Conservation (phyloP, 2,888 invertebrate species). For the Galerucella calmariensis region DNA sequence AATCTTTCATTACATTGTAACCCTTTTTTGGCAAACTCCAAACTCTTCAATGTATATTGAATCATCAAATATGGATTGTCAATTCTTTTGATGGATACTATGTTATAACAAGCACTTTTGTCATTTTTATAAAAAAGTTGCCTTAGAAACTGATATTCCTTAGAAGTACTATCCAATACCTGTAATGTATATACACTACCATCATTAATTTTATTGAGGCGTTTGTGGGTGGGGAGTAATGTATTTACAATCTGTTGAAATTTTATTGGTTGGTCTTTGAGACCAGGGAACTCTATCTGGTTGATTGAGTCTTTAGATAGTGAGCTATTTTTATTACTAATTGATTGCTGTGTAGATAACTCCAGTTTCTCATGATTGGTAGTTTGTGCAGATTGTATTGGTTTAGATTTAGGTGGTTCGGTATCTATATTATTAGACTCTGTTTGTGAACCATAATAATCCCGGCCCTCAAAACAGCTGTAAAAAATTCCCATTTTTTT, state of each 20-base stretch:
- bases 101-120: slow-evolving; percentile 10
- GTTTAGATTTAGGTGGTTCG: not conserved
- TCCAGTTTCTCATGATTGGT: not conserved
- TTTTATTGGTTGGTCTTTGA: too few relatives aligned
- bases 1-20: slow-evolving; percentile 8
- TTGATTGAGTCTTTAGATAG: too few relatives aligned
- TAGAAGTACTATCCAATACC: slow-evolving; percentile 5
- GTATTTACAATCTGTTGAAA: not conserved
- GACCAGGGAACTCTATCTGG: too few relatives aligned
- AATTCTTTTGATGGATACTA: slow-evolving; percentile 14
- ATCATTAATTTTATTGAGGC: not conserved
- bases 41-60: slow-evolving; percentile 25
- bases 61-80: slow-evolving; percentile 22
- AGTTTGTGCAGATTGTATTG: not conserved
- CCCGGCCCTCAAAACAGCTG: not conserved
- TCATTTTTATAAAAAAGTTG: slow-evolving; percentile 2
- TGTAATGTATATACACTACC: not conserved
- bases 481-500: not conserved
- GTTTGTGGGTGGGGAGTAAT: not conserved
- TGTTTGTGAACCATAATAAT: not conserved
- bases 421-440: not conserved
- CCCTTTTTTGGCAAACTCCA: slow-evolving; percentile 5
- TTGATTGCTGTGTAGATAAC: not conserved
- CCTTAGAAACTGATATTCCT: not conserved
- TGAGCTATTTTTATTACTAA: too few relatives aligned